Percentiles rank a stretch among this genome's conserved stretches.
Conservation (phyloP, 35 echinoderm and acorn worm species). For the Ophiothrix spiculata region DNA sequence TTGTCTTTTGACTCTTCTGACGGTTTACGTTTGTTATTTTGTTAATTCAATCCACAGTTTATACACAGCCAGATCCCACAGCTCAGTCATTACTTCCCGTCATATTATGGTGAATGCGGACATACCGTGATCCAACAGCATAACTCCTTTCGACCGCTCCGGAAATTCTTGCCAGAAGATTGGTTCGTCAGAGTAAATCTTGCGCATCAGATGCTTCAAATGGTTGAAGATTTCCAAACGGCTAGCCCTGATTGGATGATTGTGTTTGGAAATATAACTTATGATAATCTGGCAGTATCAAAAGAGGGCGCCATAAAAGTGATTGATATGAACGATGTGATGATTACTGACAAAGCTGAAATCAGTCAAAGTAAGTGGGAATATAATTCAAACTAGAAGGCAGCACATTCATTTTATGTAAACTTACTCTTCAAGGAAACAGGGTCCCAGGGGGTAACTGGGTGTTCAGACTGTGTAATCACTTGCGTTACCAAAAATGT, state of each 20-base stretch:
- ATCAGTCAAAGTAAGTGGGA: conserved; percentile 36
- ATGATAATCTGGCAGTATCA: conserved; percentile 58
- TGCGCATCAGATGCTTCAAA: conserved; percentile 45
- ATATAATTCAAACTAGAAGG: too few relatives aligned
- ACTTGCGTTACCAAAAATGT: too few relatives aligned
- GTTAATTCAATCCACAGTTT: conserved; percentile 25
- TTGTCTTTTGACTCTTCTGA: too few relatives aligned
- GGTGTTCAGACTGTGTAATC: too few relatives aligned
- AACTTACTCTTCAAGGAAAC: too few relatives aligned
- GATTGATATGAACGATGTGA: conserved; percentile 40
- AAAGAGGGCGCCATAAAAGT: conserved; percentile 38
- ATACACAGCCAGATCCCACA: conserved; percentile 33
- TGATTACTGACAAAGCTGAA: conserved; percentile 54
- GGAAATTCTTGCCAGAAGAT: conserved; percentile 27
- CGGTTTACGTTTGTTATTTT: too few relatives aligned
- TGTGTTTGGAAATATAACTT: conserved; percentile 35
- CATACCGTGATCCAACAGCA: conserved; percentile 39
- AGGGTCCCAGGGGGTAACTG: too few relatives aligned
- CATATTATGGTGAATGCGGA: conserved; percentile 62
- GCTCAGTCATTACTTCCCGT: conserved; percentile 39
- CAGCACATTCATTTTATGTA: too few relatives aligned
- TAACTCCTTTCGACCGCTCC: conserved; percentile 27
- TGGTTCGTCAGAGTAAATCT: conserved; percentile 52
- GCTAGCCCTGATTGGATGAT: conserved; percentile 59
- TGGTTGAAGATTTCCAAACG: conserved; percentile 55